Conservation (phyloP, 2,888 invertebrate genomes). For the Shargacucullia verbasci region DNA sequence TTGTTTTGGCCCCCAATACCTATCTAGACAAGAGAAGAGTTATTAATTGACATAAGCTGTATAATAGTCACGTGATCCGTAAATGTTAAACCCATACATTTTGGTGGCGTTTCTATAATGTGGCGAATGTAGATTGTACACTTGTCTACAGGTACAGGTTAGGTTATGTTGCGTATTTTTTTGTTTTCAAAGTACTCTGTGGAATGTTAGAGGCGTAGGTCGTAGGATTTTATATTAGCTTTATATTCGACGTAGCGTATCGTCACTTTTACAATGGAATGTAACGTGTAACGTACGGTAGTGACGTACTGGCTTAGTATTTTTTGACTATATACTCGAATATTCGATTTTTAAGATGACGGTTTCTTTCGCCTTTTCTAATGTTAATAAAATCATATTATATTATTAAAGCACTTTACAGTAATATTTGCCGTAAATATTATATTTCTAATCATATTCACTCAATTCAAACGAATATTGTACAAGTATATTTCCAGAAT, state of each 20-base stretch:
- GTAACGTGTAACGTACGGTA: neutral
- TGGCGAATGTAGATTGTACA: too few relatives aligned
- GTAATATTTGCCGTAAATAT: constrained; percentile 3
- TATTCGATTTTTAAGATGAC: constrained; percentile 5
- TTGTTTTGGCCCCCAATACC: too few relatives aligned
- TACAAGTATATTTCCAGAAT: constrained; percentile 12
- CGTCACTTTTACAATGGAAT: neutral
- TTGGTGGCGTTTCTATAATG: too few relatives aligned
- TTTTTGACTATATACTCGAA: constrained; percentile 12
- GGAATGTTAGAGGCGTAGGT: constrained; percentile 29
- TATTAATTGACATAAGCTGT: too few relatives aligned
- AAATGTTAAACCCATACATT: too few relatives aligned
- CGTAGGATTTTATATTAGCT: constrained; percentile 45
- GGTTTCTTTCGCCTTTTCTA: constrained; percentile 3
- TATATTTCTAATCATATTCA: constrained; percentile 15
- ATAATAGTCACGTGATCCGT: too few relatives aligned
- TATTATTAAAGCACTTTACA: neutral
- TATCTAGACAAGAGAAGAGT: too few relatives aligned
- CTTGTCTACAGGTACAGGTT: too few relatives aligned
- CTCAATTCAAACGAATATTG: constrained; percentile 13
- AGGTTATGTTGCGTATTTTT: constrained; percentile 13
- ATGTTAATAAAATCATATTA: constrained; percentile 1
- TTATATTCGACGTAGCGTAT: constrained; percentile 10
- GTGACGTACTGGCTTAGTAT: neutral
- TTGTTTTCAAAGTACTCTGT: constrained; percentile 13